Evolutionary conservation across 2,113 vertebrate genomes (phyloP).

Genomic region (Periophthalmodon schlosseri): DNA sequence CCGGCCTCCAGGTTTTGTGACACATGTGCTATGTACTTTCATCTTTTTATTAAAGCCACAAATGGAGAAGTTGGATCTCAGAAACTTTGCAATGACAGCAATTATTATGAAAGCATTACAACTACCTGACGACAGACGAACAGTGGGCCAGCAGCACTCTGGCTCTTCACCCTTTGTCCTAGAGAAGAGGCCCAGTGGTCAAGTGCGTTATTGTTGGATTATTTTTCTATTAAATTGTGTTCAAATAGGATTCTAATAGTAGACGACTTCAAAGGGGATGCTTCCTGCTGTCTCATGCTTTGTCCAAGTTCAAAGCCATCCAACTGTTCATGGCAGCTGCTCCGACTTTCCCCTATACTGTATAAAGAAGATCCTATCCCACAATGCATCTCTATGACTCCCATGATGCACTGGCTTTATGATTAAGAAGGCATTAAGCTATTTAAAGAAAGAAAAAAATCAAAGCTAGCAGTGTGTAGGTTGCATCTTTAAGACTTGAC

Average conservation of each 20-base stretch:
- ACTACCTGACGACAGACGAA: slow-evolving; percentile 24
- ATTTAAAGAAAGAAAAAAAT: slow-evolving; percentile 51
- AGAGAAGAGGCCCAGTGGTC: slow-evolving; percentile 41
- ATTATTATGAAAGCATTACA: slow-evolving; percentile 25
- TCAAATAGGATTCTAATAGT: slow-evolving; percentile 53
- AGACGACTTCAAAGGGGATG: slow-evolving; percentile 65
- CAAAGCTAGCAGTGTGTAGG: slow-evolving; percentile 51
- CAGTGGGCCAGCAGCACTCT: slow-evolving; percentile 34
- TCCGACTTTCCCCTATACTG: slow-evolving; percentile 42
- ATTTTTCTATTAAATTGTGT: slow-evolving; percentile 52
- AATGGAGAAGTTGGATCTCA: slow-evolving; percentile 8
- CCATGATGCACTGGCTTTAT: slow-evolving; percentile 33
- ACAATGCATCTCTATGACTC: slow-evolving; percentile 34
- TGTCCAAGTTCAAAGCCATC: slow-evolving; percentile 60
- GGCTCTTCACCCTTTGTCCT: slow-evolving; percentile 51
- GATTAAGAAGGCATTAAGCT: slow-evolving; percentile 53
- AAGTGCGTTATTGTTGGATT: slow-evolving; percentile 43
- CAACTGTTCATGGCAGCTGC: slow-evolving; percentile 64
- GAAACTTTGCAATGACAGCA: neutral
- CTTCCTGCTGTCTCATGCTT: slow-evolving; percentile 64
- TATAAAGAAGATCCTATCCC: slow-evolving; percentile 42
- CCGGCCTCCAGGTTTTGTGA: neutral
- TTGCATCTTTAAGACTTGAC: slow-evolving; percentile 49
- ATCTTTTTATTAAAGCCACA: neutral
- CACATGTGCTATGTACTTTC: neutral